Evolutionary conservation across 2,113 vertebrate species (phyloP).

Genomic region (Barnardius zonarius): DNA sequence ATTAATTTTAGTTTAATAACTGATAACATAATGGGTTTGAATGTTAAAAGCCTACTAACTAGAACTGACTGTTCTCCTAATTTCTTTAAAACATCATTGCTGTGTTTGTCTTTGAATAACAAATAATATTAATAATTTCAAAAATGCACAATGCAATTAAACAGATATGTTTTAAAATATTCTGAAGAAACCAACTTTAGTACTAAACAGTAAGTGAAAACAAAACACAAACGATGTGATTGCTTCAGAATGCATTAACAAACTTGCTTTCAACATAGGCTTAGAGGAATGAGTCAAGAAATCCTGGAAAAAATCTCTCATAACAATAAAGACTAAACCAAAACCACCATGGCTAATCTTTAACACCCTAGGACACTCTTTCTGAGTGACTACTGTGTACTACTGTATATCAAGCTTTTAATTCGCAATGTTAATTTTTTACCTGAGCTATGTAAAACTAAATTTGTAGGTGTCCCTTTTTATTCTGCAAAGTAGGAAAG

Average conservation of each 20-base stretch:
- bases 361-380: neutral
- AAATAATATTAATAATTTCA: neutral
- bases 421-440: neutral
- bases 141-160: neutral
- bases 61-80: neutral
- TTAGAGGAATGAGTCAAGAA: constrained; percentile 51
- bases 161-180: neutral
- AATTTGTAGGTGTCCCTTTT: neutral
- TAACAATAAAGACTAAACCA: constrained; percentile 8
- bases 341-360: constrained; percentile 39
- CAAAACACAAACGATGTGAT: neutral
- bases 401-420: neutral
- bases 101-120: neutral
- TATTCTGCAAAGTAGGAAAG: neutral
- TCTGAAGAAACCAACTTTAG: neutral
- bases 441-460: neutral
- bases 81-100: neutral
- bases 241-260: constrained; percentile 51
- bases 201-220: neutral
- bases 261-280: constrained; percentile 40
- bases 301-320: constrained; percentile 36
- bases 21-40: neutral
- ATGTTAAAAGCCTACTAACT: neutral
- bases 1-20: neutral
- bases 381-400: neutral